A percentile compares a stretch with the other conserved stretches of the same genome.
Evolutionary conservation across 1,140 invertebrate genomes (phyloP).

Genomic region (Tribolium madens): DNA sequence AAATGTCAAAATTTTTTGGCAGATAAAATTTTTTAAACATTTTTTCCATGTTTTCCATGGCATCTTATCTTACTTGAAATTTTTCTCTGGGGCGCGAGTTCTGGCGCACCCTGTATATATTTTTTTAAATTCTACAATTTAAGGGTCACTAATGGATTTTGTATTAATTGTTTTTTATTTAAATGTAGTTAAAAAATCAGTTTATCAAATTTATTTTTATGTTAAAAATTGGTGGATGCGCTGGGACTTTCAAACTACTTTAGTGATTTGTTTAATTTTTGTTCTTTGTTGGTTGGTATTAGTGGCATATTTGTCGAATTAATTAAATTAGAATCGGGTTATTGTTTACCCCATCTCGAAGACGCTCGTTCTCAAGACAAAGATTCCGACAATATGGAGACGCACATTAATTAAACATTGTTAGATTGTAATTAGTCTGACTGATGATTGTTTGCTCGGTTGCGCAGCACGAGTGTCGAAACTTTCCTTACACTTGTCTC

Average conservation of each 20-base stretch:
- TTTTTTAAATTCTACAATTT: too few relatives aligned
- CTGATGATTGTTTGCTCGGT: conserved; percentile 40
- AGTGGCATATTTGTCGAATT: background rate
- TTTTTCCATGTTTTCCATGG: too few relatives aligned
- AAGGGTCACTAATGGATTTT: too few relatives aligned
- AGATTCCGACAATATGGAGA: conserved; percentile 45
- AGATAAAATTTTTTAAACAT: too few relatives aligned
- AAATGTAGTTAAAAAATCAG: too few relatives aligned
- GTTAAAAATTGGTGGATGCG: background rate
- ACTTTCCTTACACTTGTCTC: conserved; percentile 29
- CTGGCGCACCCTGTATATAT: too few relatives aligned
- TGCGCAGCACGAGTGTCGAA: background rate
- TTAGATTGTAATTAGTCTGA: conserved; percentile 47
- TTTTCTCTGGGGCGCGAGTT: too few relatives aligned
- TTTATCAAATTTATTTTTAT: too few relatives aligned
- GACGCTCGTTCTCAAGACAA: conserved; percentile 33
- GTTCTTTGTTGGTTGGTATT: background rate
- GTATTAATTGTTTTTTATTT: too few relatives aligned
- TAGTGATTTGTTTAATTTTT: too few relatives aligned
- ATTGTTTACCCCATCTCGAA: conserved; percentile 34
- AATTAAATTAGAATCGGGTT: conserved; percentile 41
- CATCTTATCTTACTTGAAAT: too few relatives aligned
- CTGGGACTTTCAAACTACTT: background rate
- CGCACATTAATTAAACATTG: conserved; percentile 44
- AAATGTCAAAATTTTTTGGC: too few relatives aligned